Evolutionary conservation across 2,797 vertebrate species (phyloP).

Genomic region (Hyperoplus immaculatus): DNA sequence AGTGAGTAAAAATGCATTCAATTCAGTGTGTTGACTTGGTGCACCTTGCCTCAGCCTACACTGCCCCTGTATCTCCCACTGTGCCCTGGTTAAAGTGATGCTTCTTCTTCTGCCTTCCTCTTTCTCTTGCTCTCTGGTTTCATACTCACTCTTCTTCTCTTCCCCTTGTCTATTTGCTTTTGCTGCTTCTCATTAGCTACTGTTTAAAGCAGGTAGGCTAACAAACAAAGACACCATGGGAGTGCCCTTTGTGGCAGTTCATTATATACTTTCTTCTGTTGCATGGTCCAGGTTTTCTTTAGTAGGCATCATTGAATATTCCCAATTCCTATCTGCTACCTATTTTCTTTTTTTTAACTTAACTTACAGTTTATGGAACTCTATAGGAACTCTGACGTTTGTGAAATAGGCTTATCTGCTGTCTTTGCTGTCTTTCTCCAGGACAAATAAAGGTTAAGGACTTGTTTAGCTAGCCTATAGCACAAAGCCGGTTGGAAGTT

Average conservation of each 20-base stretch:
- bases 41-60: slow-evolving; percentile 89
- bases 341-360: too few species aligned
- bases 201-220: slow-evolving; percentile 86
- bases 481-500: not conserved
- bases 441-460: not conserved
- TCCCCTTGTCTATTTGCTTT: slow-evolving; percentile 91
- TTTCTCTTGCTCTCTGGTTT: slow-evolving; percentile 51
- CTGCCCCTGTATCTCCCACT: slow-evolving; percentile 77
- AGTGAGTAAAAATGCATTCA: slow-evolving; percentile 99
- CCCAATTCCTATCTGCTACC: not conserved
- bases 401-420: slow-evolving; percentile 14
- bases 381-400: slow-evolving; percentile 3
- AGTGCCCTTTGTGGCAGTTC: slow-evolving; percentile 88
- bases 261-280: slow-evolving; percentile 88
- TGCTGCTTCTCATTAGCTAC: slow-evolving; percentile 84
- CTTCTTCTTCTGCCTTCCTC: slow-evolving; percentile 82
- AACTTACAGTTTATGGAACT: slow-evolving; percentile 1
- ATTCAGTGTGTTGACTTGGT: slow-evolving; percentile 83
- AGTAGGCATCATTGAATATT: slow-evolving; percentile 85
- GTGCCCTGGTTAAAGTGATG: slow-evolving; percentile 89
- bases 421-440: not conserved
- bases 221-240: slow-evolving; percentile 89
- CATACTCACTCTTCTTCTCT: slow-evolving; percentile 83
- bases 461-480: not conserved
- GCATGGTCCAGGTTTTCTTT: slow-evolving; percentile 91